These are phyloP conservation scores for Periparus ater DNA, from an alignment of 2,797 vertebrate genomes.

Conservation along the genomic window DNA sequence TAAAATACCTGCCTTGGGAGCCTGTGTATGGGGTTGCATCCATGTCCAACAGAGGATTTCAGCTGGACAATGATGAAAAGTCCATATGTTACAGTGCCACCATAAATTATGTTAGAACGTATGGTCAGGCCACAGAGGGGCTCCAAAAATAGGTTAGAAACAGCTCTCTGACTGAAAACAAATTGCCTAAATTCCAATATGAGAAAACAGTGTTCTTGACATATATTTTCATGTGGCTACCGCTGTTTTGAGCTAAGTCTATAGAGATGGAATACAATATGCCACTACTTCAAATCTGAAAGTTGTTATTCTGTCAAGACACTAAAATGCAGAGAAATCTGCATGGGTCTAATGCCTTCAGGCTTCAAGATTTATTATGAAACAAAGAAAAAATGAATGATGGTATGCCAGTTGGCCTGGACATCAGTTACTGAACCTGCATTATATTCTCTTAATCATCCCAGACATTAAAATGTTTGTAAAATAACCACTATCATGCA, in stretches of 20 bases:
- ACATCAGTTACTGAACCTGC: constrained; percentile 40
- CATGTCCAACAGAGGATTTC: constrained; percentile 83
- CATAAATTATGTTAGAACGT: constrained; percentile 94
- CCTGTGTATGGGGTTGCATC: constrained; percentile 52
- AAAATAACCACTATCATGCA: constrained; percentile 10
- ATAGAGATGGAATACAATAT: constrained; percentile 72
- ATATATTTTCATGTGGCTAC: constrained; percentile 79
- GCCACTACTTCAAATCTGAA: constrained; percentile 61
- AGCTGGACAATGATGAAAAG: constrained; percentile 94
- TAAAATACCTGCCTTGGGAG: constrained; percentile 24
- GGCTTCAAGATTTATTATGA: constrained; percentile 77
- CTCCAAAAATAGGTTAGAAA: constrained; percentile 94
- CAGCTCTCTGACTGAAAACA: constrained; percentile 88
- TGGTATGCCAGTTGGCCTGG: constrained; percentile 57
- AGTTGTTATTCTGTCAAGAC: constrained; percentile 70
- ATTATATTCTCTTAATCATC: constrained; percentile 45
- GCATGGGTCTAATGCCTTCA: constrained; percentile 70
- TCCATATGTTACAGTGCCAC: constrained; percentile 90
- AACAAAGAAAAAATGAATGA: constrained; percentile 73
- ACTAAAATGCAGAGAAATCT: constrained; percentile 73
- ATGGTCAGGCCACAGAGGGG: constrained; percentile 88
- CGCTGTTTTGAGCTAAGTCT: constrained; percentile 64
- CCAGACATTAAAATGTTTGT: constrained; percentile 15
- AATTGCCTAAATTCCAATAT: constrained; percentile 88
- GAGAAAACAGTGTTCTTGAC: constrained; percentile 85